phyloP scores from a whole-genome alignment of 2,888 invertebrate species.

The Alloscopus bannaensis region DNA sequence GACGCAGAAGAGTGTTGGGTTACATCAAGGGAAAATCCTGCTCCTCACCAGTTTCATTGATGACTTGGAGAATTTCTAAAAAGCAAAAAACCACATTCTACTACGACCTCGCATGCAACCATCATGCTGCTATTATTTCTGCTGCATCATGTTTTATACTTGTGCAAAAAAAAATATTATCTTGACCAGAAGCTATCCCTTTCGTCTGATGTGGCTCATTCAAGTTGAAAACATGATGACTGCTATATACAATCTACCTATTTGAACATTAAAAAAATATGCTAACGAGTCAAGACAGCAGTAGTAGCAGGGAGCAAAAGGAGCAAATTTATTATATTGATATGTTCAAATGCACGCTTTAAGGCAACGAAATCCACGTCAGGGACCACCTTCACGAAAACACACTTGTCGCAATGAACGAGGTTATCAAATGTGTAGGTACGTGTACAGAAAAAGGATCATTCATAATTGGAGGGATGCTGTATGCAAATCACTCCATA shows the following conservation, averaged over 20 bases:
- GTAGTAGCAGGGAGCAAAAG: not conserved
- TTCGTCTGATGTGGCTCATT: conserved; percentile 18
- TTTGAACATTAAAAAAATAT: conserved; percentile 15
- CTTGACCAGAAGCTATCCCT: conserved; percentile 44
- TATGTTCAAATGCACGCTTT: conserved; percentile 10
- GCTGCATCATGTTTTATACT: not conserved
- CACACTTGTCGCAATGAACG: conserved; percentile 34
- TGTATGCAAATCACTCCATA: not conserved
- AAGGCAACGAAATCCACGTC: conserved; percentile 17
- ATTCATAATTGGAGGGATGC: not conserved
- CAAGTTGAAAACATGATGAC: conserved; percentile 25
- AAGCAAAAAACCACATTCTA: not conserved
- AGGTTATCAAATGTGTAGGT: conserved; percentile 5
- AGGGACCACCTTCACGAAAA: conserved; percentile 41
- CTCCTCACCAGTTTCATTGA: not conserved
- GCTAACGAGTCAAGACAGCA: conserved; percentile 16
- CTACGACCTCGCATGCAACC: not conserved
- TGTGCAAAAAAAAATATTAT: conserved; percentile 37
- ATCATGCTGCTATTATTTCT: not conserved
- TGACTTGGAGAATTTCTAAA: not conserved
- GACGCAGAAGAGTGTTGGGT: too few relatives aligned
- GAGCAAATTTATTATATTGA: conserved; percentile 19
- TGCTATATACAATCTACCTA: conserved; percentile 4
- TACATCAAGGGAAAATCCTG: conserved; percentile 14
- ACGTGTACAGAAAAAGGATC: not conserved